Evolutionary conservation across 2,888 invertebrate species (phyloP), one percentile per base, ranked within the genome.

Genomic region (Lepidochrysops patricia): DNA sequence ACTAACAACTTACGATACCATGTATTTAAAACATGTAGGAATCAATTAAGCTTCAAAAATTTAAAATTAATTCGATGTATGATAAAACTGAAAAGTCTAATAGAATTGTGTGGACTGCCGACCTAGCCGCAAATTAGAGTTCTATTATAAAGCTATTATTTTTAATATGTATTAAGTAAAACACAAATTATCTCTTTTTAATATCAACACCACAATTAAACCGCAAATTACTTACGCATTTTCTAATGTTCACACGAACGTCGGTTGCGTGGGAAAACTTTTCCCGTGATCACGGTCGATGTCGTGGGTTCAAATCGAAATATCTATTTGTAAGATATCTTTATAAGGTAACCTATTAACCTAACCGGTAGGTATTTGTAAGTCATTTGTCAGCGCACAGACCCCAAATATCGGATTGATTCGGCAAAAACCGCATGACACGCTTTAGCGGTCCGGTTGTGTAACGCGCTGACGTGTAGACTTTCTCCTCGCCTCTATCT

Each of bases 391-490:
- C 54, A 54, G 12, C 4, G 27, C 13, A 6, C n/a, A n/a, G 26
- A 13, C 9, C 54, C 54, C 54, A 54, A 29, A 54, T 26, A 15
- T 9, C n/a, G n/a, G n/a, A 50, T 23, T 12, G 19, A 19, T 43
- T 49, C 25, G n/a, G 52, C 27, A 15, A 32, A 52, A 54, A 49
- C 19, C 29, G 19, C 54, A 29, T 78, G 79, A 77, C 82, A 79
- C 76, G 71, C 74, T 76, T 77, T 69, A 66, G 62, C 67, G 68
- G 75, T 76, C 75, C 78, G 76, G 73, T 70, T 84, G 81, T 80
- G 80, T 81, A 86, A 87, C 74, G 74, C 72, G 73, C 73, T 84
- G 85, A 84, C 74, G 76, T 68, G 70, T 68, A 2, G 72, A 80
- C 86, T 86, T 86, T 86, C 86, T 84, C 86, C 73, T 70, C 70